Evolutionary conservation across 2,888 invertebrate genomes (phyloP).

Genomic region (Cephus rjabovi): DNA sequence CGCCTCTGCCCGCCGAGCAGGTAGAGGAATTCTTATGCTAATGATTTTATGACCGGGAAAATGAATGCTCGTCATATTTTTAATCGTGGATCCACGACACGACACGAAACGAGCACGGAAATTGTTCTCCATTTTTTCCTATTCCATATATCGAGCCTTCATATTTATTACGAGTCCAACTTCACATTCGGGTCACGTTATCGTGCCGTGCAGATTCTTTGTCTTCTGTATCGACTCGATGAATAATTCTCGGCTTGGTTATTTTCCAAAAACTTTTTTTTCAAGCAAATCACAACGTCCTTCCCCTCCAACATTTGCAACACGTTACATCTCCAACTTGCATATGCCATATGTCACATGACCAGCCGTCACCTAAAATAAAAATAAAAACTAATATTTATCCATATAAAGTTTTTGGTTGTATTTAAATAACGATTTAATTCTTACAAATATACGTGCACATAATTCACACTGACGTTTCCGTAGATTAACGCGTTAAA

Average conservation of each 20-base stretch:
- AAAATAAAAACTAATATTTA: neutral
- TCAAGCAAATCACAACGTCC: neutral
- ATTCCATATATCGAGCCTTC: neutral
- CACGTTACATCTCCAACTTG: neutral
- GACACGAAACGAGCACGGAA: constrained; percentile 1
- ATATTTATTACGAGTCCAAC: neutral
- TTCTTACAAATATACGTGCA: neutral
- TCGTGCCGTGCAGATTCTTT: neutral
- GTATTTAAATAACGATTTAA: neutral
- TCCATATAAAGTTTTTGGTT: neutral
- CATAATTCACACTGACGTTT: neutral
- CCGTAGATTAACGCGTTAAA: neutral
- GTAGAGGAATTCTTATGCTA: constrained; percentile 67
- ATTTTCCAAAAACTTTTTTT: neutral
- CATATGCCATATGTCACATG: neutral
- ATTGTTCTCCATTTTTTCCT: neutral
- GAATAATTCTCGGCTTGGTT: neutral
- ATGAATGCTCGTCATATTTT: constrained; percentile 67
- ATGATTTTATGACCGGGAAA: constrained; percentile 67
- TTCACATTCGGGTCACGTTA: neutral
- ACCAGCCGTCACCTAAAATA: neutral
- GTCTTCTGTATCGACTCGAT: neutral
- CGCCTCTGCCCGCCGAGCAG: constrained; percentile 42
- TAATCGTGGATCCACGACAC: constrained; percentile 49
- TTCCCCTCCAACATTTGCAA: neutral